A percentile compares a stretch with the other conserved stretches of the same genome.
phyloP scores from a whole-genome alignment of 2,888 invertebrate species.

The Parapristionchus giblindavisi region DNA sequence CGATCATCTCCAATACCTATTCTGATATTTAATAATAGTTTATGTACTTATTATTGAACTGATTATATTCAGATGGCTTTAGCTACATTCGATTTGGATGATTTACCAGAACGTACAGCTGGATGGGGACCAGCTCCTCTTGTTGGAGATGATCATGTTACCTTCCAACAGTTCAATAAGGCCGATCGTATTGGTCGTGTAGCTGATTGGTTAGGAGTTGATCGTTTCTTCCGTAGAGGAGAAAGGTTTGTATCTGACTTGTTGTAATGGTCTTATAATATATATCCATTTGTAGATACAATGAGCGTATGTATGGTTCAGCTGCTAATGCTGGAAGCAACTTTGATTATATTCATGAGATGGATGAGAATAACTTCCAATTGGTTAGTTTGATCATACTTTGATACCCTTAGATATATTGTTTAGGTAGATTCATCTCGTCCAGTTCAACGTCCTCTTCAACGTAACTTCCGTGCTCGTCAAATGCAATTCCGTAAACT shows the following conservation, averaged over 20 bases:
- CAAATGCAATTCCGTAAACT: slow-evolving; percentile 62
- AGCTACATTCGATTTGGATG: slow-evolving; percentile 53
- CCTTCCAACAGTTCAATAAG: slow-evolving; percentile 96
- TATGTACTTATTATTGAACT: neutral
- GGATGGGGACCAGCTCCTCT: slow-evolving; percentile 91
- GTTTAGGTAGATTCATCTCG: slow-evolving; percentile 81
- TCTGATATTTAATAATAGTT: neutral
- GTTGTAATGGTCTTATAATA: slow-evolving; percentile 21
- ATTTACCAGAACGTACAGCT: slow-evolving; percentile 76
- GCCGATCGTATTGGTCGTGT: slow-evolving; percentile 96
- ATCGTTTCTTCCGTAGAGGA: slow-evolving; percentile 85
- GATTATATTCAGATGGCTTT: slow-evolving; percentile 43
- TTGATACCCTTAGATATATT: neutral
- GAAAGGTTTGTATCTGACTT: slow-evolving; percentile 70
- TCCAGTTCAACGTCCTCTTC: slow-evolving; percentile 53
- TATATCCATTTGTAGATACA: slow-evolving; percentile 56
- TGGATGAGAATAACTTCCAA: slow-evolving; percentile 97
- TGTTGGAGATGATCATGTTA: slow-evolving; percentile 86
- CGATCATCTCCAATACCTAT: neutral
- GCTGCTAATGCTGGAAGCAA: slow-evolving; percentile 79
- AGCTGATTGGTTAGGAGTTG: slow-evolving; percentile 93
- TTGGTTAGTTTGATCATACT: slow-evolving; percentile 74
- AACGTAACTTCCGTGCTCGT: slow-evolving; percentile 59
- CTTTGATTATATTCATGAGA: slow-evolving; percentile 98
- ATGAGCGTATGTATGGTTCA: slow-evolving; percentile 67